Evolutionary conservation across 2,888 invertebrate species (phyloP).

Genomic region (Xestia xanthographa): DNA sequence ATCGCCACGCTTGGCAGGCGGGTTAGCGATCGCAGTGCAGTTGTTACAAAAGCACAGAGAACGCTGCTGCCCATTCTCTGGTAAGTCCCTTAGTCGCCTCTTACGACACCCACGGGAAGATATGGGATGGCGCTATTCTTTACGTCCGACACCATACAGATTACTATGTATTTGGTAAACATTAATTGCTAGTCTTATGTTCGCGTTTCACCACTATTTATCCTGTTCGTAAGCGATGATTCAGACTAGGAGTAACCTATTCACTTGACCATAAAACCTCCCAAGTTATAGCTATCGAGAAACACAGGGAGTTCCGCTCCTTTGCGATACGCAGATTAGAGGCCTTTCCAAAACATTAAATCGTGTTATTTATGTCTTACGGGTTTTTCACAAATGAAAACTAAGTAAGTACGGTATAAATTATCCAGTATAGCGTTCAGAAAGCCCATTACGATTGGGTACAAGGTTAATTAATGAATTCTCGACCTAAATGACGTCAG

Average conservation of each 20-base stretch:
- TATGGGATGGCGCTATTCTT: too few species aligned
- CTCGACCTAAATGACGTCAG: conserved; percentile 45
- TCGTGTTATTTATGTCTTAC: neutral
- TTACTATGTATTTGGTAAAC: too few species aligned
- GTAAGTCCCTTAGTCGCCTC: too few species aligned
- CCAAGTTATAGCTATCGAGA: neutral
- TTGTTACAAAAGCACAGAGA: too few species aligned
- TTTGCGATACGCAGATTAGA: neutral
- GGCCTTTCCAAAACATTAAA: neutral
- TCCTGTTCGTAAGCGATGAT: neutral
- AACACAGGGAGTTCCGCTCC: neutral
- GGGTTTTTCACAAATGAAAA: conserved; percentile 22
- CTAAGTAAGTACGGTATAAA: conserved; percentile 6
- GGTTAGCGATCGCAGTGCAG: too few species aligned
- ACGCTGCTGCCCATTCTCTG: too few species aligned
- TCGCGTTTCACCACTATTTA: neutral
- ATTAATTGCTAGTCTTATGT: neutral
- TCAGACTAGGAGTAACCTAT: neutral
- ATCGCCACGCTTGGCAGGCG: too few species aligned
- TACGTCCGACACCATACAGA: too few species aligned
- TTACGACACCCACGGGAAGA: too few species aligned
- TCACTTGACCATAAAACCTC: neutral
- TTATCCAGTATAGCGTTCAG: conserved; percentile 18
- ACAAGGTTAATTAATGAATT: conserved; percentile 38
- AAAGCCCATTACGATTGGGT: conserved; percentile 22